Conservation (phyloP, 2,888 invertebrate species). For the Ectemnius cavifrons region DNA sequence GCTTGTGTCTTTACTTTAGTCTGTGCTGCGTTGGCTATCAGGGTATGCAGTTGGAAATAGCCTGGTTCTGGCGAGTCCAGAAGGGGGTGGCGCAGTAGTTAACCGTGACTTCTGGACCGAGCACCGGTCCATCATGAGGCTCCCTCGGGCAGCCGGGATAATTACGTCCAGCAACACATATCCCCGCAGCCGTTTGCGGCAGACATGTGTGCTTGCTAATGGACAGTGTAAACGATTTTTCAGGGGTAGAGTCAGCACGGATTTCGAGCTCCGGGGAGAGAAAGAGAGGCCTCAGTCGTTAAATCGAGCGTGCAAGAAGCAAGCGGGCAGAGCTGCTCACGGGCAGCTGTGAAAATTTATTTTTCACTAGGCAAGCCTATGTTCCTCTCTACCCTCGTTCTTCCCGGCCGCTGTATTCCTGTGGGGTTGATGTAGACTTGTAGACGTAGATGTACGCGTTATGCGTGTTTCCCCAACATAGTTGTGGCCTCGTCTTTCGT, state of each 20-base stretch:
- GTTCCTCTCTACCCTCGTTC: conserved; percentile 17
- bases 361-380: conserved; percentile 19
- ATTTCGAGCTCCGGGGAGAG: conserved; percentile 20
- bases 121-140: background rate
- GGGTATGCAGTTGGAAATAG: too few species aligned
- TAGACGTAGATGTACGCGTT: conserved; percentile 23
- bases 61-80: too few species aligned
- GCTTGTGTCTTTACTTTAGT: too few species aligned
- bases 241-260: conserved; percentile 13
- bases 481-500: conserved; percentile 8
- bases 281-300: conserved; percentile 46
- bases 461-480: conserved; percentile 10
- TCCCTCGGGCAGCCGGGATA: conserved; percentile 4
- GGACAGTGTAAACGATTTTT: conserved; percentile 28
- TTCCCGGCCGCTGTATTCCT: background rate
- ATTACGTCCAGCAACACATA: conserved; percentile 9
- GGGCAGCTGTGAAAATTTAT: conserved; percentile 64
- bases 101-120: too few species aligned
- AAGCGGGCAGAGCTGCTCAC: conserved; percentile 8
- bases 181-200: background rate
- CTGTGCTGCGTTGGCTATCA: too few species aligned
- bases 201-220: conserved; percentile 50
- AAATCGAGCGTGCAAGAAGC: conserved; percentile 58
- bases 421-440: background rate
- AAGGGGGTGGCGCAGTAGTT: too few species aligned